These are phyloP conservation scores for Halcyon senegalensis DNA, from an alignment of 2,113 vertebrate species.

Conservation along the genomic window DNA sequence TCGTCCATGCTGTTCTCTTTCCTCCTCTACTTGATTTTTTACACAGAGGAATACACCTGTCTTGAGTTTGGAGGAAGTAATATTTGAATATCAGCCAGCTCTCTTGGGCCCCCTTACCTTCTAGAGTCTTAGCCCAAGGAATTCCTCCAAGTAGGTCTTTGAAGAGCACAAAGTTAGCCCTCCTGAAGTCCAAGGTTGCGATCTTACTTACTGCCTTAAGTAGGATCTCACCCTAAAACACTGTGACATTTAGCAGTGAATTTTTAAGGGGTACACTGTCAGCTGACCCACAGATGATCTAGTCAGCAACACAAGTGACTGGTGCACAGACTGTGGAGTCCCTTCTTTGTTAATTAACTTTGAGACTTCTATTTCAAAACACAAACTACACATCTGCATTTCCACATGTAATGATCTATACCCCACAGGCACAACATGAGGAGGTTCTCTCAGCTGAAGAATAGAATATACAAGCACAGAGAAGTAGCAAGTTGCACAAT, in stretches of 20 bases:
- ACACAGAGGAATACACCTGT: too few relatives aligned
- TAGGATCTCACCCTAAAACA: neutral
- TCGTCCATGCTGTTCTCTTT: too few relatives aligned
- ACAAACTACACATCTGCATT: neutral
- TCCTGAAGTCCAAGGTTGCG: too few relatives aligned
- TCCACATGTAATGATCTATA: neutral
- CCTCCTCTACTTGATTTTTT: too few relatives aligned
- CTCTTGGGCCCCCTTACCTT: too few relatives aligned
- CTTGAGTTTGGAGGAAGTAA: too few relatives aligned
- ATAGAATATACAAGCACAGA: neutral
- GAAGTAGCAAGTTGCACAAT: neutral
- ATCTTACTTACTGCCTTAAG: too few relatives aligned
- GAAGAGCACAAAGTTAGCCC: too few relatives aligned
- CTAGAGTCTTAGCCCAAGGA: too few relatives aligned
- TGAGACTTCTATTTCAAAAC: neutral
- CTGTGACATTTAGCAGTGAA: neutral
- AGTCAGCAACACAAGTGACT: neutral
- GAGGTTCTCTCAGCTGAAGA: neutral
- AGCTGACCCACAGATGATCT: neutral
- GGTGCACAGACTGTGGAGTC: accelerated
- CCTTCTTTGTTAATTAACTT: neutral
- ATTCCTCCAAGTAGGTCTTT: too few relatives aligned
- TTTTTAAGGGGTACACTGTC: neutral
- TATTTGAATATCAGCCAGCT: too few relatives aligned
- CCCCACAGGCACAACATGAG: neutral